These are phyloP conservation scores for Sternotherus odoratus DNA, from an alignment of 2,797 vertebrate species.

Conservation along the genomic window DNA sequence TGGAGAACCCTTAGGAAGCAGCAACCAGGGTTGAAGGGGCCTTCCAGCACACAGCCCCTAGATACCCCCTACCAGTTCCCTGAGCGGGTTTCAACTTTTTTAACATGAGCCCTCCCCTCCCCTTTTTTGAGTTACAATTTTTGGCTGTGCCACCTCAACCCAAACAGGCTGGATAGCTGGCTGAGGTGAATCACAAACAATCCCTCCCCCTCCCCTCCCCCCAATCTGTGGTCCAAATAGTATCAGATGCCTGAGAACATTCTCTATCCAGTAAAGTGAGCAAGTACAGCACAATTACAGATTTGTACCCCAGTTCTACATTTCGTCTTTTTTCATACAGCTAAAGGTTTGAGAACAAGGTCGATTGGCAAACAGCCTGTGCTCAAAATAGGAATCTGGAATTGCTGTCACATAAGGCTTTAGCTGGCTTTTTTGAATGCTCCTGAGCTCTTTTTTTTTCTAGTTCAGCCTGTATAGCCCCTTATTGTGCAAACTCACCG, in stretches of 20 bases:
- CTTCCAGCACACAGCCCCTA: too few species aligned
- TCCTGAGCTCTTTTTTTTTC: background rate
- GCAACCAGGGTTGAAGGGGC: accelerated
- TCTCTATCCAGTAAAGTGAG: background rate
- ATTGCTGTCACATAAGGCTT: background rate
- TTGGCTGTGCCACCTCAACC: too few species aligned
- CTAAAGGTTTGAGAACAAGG: background rate
- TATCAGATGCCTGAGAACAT: background rate
- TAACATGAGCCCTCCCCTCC: background rate
- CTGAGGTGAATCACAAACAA: too few species aligned
- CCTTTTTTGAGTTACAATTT: too few species aligned
- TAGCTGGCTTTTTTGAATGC: background rate
- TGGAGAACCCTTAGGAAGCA: too few species aligned
- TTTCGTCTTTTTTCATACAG: background rate
- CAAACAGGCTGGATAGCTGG: too few species aligned
- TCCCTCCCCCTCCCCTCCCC: accelerated
- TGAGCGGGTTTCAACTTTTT: background rate
- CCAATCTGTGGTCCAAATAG: background rate
- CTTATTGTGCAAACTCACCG: conserved; percentile 45
- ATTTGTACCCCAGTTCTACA: background rate
- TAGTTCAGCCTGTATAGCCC: conserved; percentile 51
- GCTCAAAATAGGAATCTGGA: background rate
- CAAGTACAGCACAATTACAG: background rate
- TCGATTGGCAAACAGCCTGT: background rate
- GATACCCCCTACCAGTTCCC: too few species aligned